Evolutionary conservation across 2,113 vertebrate species (phyloP), one percentile per base, ranked within the genome.

Genomic region (Pelusios castaneus): DNA sequence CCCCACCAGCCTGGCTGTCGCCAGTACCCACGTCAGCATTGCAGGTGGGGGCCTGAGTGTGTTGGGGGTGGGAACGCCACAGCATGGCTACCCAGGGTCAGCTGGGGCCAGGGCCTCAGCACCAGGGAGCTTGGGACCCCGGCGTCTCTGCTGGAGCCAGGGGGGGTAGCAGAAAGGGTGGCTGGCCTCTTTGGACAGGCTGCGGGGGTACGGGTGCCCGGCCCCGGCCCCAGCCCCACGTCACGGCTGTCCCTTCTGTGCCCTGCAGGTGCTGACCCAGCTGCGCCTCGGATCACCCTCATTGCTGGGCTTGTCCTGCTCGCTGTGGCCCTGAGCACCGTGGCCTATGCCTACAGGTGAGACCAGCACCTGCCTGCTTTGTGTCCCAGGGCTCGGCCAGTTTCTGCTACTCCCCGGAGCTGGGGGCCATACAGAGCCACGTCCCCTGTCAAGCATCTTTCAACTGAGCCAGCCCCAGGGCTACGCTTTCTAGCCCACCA

Each of bases 281-380:
- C 94, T 16, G 86, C 93, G 76, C 97, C 97, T 87, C 97, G 97
- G 38, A 95, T 98, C 80, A 97, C 98, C 10, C 94, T 98, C 25
- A 92, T 98, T 49, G 89, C 98, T 82, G 98, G 98, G 56, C 82
- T 97, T 51, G 97, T 98, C 89, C 90, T 98, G 41, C 94, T 98
- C 1, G 98, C 97, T 67, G 95, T 98, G 21, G 96, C 98, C 5
- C 91, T 99, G 75, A 98, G 97, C 55, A 97, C 98, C 56, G 95
- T 99, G 8, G 98, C 98, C 81, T 96, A 98, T 91, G 97, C 98
- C 92, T 99, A 99, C 93, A 98, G 98, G 99, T 99, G 80, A 98
- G 98, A 84, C 5, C 54, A 17, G 52, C 9, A 34, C 84, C 16
- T 14, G n/a, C 6, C 84, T 29, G 60, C 21, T 58, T 81, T 16